Evolutionary conservation across 2,888 invertebrate species (phyloP), one percentile per base, ranked within the genome.

Genomic region (Marronus borbonicus): DNA sequence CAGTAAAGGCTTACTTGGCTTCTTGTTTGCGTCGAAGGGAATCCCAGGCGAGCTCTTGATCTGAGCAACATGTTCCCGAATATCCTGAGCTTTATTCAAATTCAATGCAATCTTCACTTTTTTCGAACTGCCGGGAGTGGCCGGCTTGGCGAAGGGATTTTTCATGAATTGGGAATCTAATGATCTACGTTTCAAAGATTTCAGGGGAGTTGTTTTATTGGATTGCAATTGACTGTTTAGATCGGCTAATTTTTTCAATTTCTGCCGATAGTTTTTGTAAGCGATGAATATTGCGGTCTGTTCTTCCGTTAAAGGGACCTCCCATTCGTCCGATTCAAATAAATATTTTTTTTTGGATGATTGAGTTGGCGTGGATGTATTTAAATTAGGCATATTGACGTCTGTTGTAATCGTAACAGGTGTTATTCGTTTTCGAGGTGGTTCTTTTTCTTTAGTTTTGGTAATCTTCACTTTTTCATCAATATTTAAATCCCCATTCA

Each of bases 31-130:
- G 85, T 96, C 95, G 81, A 90, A 96, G 0, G 96, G 96, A 80
- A 95, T 92, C 7, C 90, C 92, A 0, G 96, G 96, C 58, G 94
- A 95, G 72, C 91, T 91, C 65, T 90, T 88, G 0, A 96, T 90
- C 83, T 94, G 93, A 49, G 91, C 91, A 20, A 93, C 91, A 82
- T 96, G 96, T 81, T 96, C 95, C 2, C 92, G 90, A 0, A 94
- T 91, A 39, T 93, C 93, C 85, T 96, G 95, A 80, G 92, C 92
- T 1, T 90, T 91, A 84, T 95, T 96, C 80, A 92, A 91, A 81
- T 93, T 92, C 0, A 94, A 89, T 17, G 92, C 91, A 81, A 96
- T 95, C 86, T 94, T 93, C 0, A 96, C 96, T 80, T 92, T 92
- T 83, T 95, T 95, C 28, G 89, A 89, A 3, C 83, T 81, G 1